Evolutionary conservation across 2,888 invertebrate species (phyloP).

Genomic region (Epinotia brunnichana): DNA sequence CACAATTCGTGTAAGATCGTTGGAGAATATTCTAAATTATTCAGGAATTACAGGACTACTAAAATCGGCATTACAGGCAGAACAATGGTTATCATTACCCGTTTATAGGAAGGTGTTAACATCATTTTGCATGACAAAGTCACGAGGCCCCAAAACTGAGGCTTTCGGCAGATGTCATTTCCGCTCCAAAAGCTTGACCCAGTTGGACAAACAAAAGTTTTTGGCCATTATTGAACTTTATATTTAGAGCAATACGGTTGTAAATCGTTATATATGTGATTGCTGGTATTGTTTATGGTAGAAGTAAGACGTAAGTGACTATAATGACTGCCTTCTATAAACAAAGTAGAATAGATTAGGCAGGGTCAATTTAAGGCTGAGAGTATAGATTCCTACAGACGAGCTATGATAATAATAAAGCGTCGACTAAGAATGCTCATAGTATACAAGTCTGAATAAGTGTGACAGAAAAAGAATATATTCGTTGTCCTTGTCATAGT

Average conservation of each 20-base stretch:
- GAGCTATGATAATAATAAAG: too few species aligned
- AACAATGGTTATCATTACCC: not conserved
- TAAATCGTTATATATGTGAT: not conserved
- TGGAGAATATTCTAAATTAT: too few species aligned
- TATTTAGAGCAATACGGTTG: not conserved
- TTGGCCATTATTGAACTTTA: not conserved
- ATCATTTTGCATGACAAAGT: constrained; percentile 2
- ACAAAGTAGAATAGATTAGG: too few species aligned
- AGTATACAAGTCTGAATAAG: too few species aligned
- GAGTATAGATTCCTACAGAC: too few species aligned
- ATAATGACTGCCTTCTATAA: not conserved
- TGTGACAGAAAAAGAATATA: too few species aligned
- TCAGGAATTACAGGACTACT: too few species aligned
- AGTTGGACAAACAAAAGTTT: constrained; percentile 3
- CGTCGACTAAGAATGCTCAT: too few species aligned
- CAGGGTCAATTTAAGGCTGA: too few species aligned
- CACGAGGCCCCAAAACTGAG: not conserved
- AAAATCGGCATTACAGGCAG: not conserved
- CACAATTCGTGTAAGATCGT: too few species aligned
- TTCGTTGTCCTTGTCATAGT: too few species aligned
- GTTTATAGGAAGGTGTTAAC: not conserved
- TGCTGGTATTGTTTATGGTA: not conserved
- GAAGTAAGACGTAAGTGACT: not conserved
- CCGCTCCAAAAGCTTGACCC: constrained; percentile 19
- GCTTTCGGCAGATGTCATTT: constrained; percentile 32